Conservation (phyloP, 2,888 invertebrate genomes). For the Trichogramma dendrolimi region DNA sequence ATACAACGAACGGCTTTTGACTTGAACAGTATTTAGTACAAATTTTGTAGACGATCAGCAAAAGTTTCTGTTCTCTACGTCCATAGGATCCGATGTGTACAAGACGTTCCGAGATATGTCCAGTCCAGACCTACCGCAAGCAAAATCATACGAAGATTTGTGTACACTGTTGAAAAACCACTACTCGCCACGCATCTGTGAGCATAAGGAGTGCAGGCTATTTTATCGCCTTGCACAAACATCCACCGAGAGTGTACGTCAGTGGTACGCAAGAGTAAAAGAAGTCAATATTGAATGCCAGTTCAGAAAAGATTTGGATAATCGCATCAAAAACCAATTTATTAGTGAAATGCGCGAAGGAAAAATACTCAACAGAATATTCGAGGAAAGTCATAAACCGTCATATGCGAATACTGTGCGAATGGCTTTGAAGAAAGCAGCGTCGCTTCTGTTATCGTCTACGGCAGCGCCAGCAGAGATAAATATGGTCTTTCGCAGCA, state of each 20-base stretch:
- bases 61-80: conserved; percentile 30
- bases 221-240: conserved; percentile 34
- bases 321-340: conserved; percentile 36
- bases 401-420: conserved; percentile 18
- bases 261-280: conserved; percentile 39
- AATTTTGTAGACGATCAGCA: conserved; percentile 28
- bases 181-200: conserved; percentile 22
- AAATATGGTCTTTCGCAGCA: conserved; percentile 12
- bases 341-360: conserved; percentile 24
- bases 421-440: conserved; percentile 25
- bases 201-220: conserved; percentile 28
- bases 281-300: conserved; percentile 28
- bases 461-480: neutral
- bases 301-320: conserved; percentile 29
- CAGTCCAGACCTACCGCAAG: conserved; percentile 29
- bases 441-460: conserved; percentile 4
- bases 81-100: conserved; percentile 30
- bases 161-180: conserved; percentile 25
- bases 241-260: conserved; percentile 26
- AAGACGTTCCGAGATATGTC: conserved; percentile 30
- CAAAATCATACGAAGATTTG: conserved; percentile 27
- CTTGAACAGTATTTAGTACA: conserved; percentile 30
- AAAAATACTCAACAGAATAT: conserved; percentile 25
- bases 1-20: conserved; percentile 30
- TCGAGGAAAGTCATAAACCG: conserved; percentile 23